A percentile compares a stretch with the other conserved stretches of the same genome.
Evolutionary conservation across 1,140 invertebrate species (phyloP).

Genomic region (Heliconius congener): DNA sequence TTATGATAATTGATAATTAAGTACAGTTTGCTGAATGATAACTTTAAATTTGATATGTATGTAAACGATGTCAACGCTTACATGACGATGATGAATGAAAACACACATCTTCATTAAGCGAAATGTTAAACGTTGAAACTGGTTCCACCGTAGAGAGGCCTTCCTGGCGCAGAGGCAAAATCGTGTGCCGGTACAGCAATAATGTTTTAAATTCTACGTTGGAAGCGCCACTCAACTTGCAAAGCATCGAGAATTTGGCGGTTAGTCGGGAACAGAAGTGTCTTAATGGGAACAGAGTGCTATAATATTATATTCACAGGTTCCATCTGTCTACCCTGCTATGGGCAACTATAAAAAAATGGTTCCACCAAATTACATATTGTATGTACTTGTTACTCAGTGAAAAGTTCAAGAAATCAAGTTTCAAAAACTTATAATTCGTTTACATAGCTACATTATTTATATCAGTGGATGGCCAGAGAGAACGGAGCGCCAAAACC

Average conservation of each 20-base stretch:
- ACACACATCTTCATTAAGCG: neutral
- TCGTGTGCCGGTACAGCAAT: too few relatives aligned
- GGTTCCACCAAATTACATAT: neutral
- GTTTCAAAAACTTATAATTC: too few relatives aligned
- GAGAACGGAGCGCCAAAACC: too few relatives aligned
- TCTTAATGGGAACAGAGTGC: neutral
- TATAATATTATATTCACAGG: neutral
- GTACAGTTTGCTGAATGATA: neutral
- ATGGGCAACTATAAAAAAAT: neutral
- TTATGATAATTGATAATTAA: conserved; percentile 14
- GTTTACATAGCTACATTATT: too few relatives aligned
- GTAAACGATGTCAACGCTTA: neutral
- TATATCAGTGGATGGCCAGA: too few relatives aligned
- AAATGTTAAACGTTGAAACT: neutral
- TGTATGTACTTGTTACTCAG: neutral
- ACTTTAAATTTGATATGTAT: neutral
- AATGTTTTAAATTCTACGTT: neutral
- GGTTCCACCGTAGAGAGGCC: too few relatives aligned
- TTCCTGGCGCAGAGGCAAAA: too few relatives aligned
- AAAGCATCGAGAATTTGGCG: neutral
- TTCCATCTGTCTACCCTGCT: neutral
- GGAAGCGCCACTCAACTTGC: neutral
- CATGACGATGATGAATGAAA: too few relatives aligned
- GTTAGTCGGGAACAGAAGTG: neutral
- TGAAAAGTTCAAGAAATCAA: too few relatives aligned